Conservation (phyloP, 1,140 invertebrate genomes). For the Drosophila seguyi region DNA sequence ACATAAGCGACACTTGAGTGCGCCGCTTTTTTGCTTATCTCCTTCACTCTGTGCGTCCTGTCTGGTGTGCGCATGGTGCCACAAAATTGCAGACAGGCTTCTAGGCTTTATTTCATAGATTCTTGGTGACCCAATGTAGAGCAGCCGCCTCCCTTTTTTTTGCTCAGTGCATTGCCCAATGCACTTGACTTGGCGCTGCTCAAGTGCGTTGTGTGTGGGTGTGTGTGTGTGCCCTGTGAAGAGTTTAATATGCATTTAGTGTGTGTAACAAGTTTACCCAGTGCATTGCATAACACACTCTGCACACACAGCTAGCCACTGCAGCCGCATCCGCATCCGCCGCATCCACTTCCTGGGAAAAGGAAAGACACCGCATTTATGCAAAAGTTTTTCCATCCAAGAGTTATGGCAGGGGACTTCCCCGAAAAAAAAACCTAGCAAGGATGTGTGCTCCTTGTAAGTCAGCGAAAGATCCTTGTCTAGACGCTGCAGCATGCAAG, state of each 20-base stretch:
- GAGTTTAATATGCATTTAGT: constrained; percentile 84
- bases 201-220: constrained; percentile 34
- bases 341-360: constrained; percentile 9
- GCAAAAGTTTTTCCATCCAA: constrained; percentile 33
- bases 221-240: constrained; percentile 45
- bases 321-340: constrained; percentile 12
- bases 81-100: not conserved
- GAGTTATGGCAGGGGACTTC: constrained; percentile 13
- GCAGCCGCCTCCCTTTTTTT: not conserved
- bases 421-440: not conserved
- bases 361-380: constrained; percentile 27
- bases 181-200: constrained; percentile 75
- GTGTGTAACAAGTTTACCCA: constrained; percentile 75
- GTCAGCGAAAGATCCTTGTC: constrained; percentile 23
- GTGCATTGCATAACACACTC: constrained; percentile 60
- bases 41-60: constrained; percentile 22
- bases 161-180: constrained; percentile 43
- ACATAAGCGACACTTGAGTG: constrained; percentile 77
- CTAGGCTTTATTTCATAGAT: not conserved
- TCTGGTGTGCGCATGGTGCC: not conserved
- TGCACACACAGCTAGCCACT: constrained; percentile 19
- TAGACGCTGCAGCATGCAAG: constrained; percentile 15
- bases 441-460: not conserved
- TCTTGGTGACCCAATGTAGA: not conserved
- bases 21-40: constrained; percentile 63